phyloP scores from a whole-genome alignment of 1,140 invertebrate species.

The Metaphire vulgaris region DNA sequence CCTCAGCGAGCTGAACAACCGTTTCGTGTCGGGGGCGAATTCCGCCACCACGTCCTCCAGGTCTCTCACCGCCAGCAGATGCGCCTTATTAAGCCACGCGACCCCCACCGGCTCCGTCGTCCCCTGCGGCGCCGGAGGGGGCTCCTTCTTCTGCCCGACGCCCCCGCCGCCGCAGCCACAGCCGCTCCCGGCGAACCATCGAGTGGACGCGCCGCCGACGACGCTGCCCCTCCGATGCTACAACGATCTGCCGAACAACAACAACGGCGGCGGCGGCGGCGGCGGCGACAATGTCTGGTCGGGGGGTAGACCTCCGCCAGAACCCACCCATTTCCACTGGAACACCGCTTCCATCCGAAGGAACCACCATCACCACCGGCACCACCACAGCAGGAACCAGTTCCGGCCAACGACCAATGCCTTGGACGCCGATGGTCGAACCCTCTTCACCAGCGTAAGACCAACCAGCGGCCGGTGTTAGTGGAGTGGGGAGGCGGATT shows the following conservation, averaged over 20 bases:
- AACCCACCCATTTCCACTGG: constrained; percentile 30
- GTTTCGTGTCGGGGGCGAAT: neutral
- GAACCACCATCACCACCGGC: neutral
- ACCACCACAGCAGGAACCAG: neutral
- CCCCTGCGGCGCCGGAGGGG: too few species aligned
- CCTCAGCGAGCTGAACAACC: neutral
- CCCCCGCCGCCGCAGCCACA: neutral
- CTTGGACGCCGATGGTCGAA: too few species aligned
- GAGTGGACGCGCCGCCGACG: neutral
- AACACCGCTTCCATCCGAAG: neutral
- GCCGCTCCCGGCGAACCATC: neutral
- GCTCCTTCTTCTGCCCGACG: too few species aligned
- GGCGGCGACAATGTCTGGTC: too few species aligned
- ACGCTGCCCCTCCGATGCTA: too few species aligned
- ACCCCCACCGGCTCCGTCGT: too few species aligned
- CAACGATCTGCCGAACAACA: neutral
- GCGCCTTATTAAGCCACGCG: neutral
- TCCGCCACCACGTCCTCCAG: neutral
- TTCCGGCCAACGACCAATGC: neutral
- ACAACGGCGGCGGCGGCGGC: too few species aligned
- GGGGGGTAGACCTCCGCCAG: too few species aligned
- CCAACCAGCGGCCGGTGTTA: too few species aligned
- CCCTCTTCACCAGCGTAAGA: neutral
- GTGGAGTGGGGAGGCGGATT: too few species aligned
- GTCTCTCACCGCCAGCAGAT: neutral